phyloP scores from a whole-genome alignment of 1,140 invertebrate species.

The Bathynomus jamesi region DNA sequence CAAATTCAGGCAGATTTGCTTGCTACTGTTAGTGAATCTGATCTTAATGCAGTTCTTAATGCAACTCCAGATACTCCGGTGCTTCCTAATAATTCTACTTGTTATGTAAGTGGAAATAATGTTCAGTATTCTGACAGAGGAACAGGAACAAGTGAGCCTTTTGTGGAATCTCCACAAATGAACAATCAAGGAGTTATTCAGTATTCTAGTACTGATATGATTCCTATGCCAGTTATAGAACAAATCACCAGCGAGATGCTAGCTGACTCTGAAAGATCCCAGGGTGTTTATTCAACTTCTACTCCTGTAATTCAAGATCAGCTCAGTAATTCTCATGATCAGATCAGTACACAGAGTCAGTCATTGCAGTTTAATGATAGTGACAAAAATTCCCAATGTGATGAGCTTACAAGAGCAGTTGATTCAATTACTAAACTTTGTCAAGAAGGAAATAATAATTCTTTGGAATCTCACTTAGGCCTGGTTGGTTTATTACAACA shows the following conservation, averaged over 20 bases:
- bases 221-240: constrained; percentile 35
- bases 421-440: constrained; percentile 33
- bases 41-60: constrained; percentile 36
- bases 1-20: constrained; percentile 36
- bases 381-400: constrained; percentile 28
- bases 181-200: too few species aligned
- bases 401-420: constrained; percentile 35
- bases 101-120: constrained; percentile 28
- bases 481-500: constrained; percentile 26
- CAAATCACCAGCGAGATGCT: constrained; percentile 27
- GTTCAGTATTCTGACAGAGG: too few species aligned
- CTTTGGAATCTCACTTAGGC: neutral
- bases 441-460: constrained; percentile 24
- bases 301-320: constrained; percentile 17
- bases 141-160: too few species aligned
- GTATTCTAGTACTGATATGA: constrained; percentile 34
- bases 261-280: constrained; percentile 20
- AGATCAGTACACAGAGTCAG: too few species aligned
- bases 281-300: constrained; percentile 19
- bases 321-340: constrained; percentile 8
- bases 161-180: too few species aligned
- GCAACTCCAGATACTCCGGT: constrained; percentile 34
- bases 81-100: constrained; percentile 34
- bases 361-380: neutral
- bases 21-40: constrained; percentile 36